phyloP scores from a whole-genome alignment of 1,140 invertebrate genomes.

The Delia radicum region DNA sequence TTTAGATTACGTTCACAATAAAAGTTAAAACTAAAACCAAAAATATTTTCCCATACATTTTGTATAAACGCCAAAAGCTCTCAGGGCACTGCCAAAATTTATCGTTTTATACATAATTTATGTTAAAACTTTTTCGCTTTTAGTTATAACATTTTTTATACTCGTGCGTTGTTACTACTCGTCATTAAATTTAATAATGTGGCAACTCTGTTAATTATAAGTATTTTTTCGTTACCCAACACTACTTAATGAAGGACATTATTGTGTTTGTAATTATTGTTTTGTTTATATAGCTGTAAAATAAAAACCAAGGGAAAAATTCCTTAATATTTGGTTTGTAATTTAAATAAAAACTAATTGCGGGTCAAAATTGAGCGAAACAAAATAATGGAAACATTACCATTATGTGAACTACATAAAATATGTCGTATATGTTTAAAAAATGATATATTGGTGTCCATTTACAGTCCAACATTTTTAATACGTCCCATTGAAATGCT shows the following conservation, averaged over 20 bases:
- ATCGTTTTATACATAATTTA: no score
- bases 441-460: slow-evolving; percentile 30
- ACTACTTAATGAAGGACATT: not conserved
- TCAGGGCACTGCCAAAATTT: no score
- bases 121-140: no score
- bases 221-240: no score
- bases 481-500: slow-evolving; percentile 30
- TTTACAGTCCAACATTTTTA: slow-evolving; percentile 30
- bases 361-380: no score
- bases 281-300: not conserved
- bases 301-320: no score
- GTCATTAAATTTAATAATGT: not conserved
- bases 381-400: slow-evolving; percentile 16
- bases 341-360: not conserved
- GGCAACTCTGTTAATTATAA: not conserved
- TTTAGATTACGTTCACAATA: no score
- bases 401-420: slow-evolving; percentile 11
- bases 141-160: no score
- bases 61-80: no score
- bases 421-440: slow-evolving; percentile 32
- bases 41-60: no score
- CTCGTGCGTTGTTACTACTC: no score
- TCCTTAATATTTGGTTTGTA: not conserved
- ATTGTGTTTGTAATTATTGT: not conserved
- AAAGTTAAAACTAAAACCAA: no score